Evolutionary conservation across 23 tunicate genomes (phyloP), one percentile per base, ranked within the genome.

Genomic region (Halocynthia roretzi): DNA sequence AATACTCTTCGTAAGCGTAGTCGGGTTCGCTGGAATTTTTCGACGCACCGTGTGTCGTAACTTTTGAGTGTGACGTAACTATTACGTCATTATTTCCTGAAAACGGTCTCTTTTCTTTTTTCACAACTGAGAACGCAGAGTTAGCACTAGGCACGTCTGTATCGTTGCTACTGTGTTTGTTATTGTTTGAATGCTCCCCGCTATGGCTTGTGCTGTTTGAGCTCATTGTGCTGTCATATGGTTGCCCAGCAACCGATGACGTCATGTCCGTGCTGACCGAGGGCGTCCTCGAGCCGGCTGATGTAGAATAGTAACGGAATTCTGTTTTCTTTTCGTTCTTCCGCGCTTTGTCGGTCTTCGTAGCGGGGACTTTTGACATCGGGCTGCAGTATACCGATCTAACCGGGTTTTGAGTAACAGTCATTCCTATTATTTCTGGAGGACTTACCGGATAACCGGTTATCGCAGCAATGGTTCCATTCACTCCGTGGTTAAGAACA

Each of bases 111-210:
- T 54, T 74, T 52, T 44, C 78, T 52, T 53, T 54, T 14, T 53
- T 74, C 20, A 74, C 78, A 40, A 74, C 78, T 7, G 78, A 74
- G 31, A 74, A 74, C 12, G 78, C 78, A 12, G 78, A 74, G 44
- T 9, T 52, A 7, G 78, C 14, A n/a, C 49, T 54, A 0, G 78
- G 78, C 8, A 54, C 55, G 56, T 74, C 78, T 5, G 49, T 74
- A 54, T 74, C 56, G 21, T 52, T 53, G 21, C 56, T 74, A 49
- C 55, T 49, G 53, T 19, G n/a, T 23, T 74, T 74, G 66, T 14
- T 18, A 53, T 74, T 74, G 22, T 21, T 74, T 4, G 44, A 31
- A 10, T 20, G 62, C 23, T 56, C 40, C 9, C 48, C 11, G 44
- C 50, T 71, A 18, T 15, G 18, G 64, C n/a, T 60, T 18, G 64